Conservation (phyloP, 2,113 vertebrate species). For the Gallinago media region DNA sequence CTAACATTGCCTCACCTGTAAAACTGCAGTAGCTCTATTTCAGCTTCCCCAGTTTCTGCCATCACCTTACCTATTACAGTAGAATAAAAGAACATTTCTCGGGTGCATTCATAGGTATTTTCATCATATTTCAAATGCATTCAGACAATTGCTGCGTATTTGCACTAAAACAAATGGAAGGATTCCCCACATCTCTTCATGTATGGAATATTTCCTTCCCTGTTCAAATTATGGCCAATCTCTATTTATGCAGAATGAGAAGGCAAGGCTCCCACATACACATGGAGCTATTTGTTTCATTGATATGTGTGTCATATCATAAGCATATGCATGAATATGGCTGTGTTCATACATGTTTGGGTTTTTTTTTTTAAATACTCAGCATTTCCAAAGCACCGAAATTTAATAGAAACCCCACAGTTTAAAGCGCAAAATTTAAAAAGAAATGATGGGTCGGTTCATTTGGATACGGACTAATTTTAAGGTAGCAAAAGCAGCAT, state of each 20-base stretch:
- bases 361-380: background rate
- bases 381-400: background rate
- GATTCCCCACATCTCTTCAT: background rate
- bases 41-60: conserved; percentile 46
- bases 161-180: conserved; percentile 43
- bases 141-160: conserved; percentile 24
- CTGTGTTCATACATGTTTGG: background rate
- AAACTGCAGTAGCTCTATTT: conserved; percentile 69
- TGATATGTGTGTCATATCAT: background rate
- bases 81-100: conserved; percentile 68
- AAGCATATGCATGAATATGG: background rate
- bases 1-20: conserved; percentile 70
- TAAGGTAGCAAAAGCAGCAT: background rate
- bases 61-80: conserved; percentile 48
- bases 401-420: background rate
- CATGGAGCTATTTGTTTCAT: conserved; percentile 1
- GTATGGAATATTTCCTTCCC: conserved; percentile 9
- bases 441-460: background rate
- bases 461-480: background rate
- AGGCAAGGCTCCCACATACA: background rate
- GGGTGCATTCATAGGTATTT: conserved; percentile 46
- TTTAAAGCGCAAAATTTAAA: background rate
- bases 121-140: conserved; percentile 51
- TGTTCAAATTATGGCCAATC: conserved; percentile 1
- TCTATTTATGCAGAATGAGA: background rate